Evolutionary conservation across 92 coral and sea anemone genomes (phyloP), one percentile per base, ranked within the genome.

Genomic region (Paramuricea clavata): DNA sequence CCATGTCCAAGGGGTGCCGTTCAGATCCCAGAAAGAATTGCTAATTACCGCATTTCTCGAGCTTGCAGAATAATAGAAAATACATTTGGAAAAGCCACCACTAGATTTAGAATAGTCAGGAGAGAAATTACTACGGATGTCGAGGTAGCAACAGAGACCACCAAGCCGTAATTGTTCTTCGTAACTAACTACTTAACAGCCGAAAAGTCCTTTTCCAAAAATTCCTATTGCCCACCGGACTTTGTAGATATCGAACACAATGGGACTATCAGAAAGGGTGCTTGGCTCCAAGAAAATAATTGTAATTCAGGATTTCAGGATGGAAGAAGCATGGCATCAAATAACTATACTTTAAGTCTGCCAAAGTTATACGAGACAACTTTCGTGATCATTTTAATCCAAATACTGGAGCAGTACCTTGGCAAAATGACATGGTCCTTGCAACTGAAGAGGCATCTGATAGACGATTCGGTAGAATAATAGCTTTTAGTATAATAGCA

Each of bases 291-390:
- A n/a, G n/a, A n/a, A n/a, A n/a, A n/a, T n/a, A n/a, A n/a, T n/a
- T n/a, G n/a, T 26, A 54, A 30, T 56, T 56, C 31, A 52, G 71
- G 83, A 34, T 30, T 78, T 44, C 83, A 78, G 30, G 31, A 43
- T 42, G 52, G 52, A 41, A 47, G 69, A 35, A 64, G 32, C 15
- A 25, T 32, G 11, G 70, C 69, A 52, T 78, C 83, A 35, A 78
- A 78, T 27, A 78, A 78, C 83, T n/a, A n/a, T 56, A 56, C 49
- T 78, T 69, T 32, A 26, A 32, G 69, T 47, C 52, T 50, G 83
- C 71, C 61, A 69, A 64, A 56, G 49, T 42, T 34, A 49, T 78
- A n/a, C 52, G 83, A 61, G 69, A 79, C 64, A 70, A 54, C 23
- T 59, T 34, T 70, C 39, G 69, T 21, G 84, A 59, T 34, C 32